Evolutionary conservation across 2,113 vertebrate genomes (phyloP).

Genomic region (Myiagra hebetior): DNA sequence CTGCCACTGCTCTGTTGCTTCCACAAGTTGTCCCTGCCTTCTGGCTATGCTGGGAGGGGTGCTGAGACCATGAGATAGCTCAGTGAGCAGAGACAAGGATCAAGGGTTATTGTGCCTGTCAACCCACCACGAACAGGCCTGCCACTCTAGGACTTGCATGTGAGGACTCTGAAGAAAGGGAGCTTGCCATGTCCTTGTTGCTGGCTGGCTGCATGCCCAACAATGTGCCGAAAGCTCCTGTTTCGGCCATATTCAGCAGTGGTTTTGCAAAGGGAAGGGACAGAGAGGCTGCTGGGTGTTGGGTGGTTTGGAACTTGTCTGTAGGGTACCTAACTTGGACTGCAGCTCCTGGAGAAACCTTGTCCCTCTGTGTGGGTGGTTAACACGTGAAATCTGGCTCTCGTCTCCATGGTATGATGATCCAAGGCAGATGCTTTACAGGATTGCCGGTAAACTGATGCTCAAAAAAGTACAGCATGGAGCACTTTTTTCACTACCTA

Average conservation of each 20-base stretch:
- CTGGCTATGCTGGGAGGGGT: not conserved
- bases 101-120: not conserved
- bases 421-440: not conserved
- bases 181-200: fast-evolving
- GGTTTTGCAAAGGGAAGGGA: not conserved
- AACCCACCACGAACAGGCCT: not conserved
- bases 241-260: not conserved
- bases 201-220: not conserved
- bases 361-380: no score
- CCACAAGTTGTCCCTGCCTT: not conserved
- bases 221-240: fast-evolving
- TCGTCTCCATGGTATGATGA: not conserved
- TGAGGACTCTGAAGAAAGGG: not conserved
- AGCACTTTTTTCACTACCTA: not conserved
- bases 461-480: not conserved
- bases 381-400: not conserved
- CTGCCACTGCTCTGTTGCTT: not conserved
- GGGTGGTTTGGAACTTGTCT: not conserved
- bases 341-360: not conserved
- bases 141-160: not conserved
- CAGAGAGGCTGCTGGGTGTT: not conserved
- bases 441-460: not conserved
- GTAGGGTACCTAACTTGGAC: not conserved
- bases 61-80: not conserved
- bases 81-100: not conserved